Evolutionary conservation across 1,140 invertebrate species (phyloP).

Genomic region (Sinonovacula constricta): DNA sequence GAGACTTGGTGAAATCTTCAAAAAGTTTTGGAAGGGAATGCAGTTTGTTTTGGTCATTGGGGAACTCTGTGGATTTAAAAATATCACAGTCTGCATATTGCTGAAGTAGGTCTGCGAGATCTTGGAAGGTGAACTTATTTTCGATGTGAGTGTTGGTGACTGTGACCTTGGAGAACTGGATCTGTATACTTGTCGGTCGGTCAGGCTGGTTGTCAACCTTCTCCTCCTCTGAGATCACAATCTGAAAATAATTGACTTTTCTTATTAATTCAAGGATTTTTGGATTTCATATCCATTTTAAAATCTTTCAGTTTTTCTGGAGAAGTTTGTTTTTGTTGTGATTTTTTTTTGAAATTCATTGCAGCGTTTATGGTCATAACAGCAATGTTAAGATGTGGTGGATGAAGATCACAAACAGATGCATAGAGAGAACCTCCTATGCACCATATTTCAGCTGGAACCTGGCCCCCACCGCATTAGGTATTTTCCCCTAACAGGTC

Average conservation of each 20-base stretch:
- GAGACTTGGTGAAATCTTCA: slow-evolving; percentile 57
- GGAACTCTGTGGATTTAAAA: slow-evolving; percentile 87
- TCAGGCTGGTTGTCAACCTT: slow-evolving; percentile 85
- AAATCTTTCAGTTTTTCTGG: neutral
- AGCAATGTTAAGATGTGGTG: too few relatives aligned
- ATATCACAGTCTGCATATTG: slow-evolving; percentile 85
- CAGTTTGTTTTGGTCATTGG: slow-evolving; percentile 83
- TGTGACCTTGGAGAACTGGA: slow-evolving; percentile 89
- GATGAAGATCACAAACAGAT: too few relatives aligned
- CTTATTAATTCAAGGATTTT: too few relatives aligned
- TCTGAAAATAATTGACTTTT: slow-evolving; percentile 70
- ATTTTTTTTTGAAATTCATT: too few relatives aligned
- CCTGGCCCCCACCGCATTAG: too few relatives aligned
- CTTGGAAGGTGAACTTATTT: slow-evolving; percentile 83
- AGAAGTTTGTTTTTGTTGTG: neutral
- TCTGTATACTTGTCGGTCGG: slow-evolving; percentile 88
- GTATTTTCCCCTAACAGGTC: too few relatives aligned
- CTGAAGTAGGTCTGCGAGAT: slow-evolving; percentile 87
- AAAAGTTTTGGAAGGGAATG: slow-evolving; percentile 84
- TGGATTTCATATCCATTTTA: too few relatives aligned
- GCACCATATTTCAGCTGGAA: too few relatives aligned
- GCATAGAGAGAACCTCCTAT: too few relatives aligned
- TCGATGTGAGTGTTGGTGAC: slow-evolving; percentile 88
- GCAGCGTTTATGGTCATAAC: too few relatives aligned
- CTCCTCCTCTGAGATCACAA: slow-evolving; percentile 82